Base-by-base conservation (phyloP, 1,140 invertebrate species). In the Trachymyrmex septentrionalis region DNA sequence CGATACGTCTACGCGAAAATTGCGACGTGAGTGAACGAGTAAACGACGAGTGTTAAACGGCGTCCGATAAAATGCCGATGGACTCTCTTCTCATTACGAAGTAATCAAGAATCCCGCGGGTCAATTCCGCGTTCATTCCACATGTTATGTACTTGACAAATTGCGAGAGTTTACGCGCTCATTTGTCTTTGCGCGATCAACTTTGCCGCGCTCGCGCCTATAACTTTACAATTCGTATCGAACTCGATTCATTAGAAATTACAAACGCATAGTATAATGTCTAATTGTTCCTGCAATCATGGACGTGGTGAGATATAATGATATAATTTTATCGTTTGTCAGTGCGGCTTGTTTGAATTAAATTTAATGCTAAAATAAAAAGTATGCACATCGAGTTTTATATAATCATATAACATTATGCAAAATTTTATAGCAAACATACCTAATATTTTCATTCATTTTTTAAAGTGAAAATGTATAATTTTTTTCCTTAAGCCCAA, bases 51-150 rank as follows among this genome's bases (percentile, higher is more conserved):
- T 12, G 55, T 84, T 48, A 61, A 84, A 30, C 69, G 57, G 38
- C 38, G 55, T n/a, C 55, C 27, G 80, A 71, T 75, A 61, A 75
- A 73, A 75, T 21, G 19, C 38, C 80, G 38, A 71, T 44, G 69
- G 80, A 75, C 50, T 34, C 80, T 73, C 80, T 75, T 14, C 53
- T 82, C 69, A 84, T 84, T 84, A 84, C 55, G 19, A 75, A 75
- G 80, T 84, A 73, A 75, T 75, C 69, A 38, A 38, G 38, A 63
- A 73, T 73, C 80, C 50, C 44, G 27, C 44, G 27, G 55, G 80
- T 75, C 80, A 84, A 84, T 84, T 61, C n/a, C n/a, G 69, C 80
- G 67, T 84, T 63, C 44, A 61, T 75, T 75, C 44, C 80, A 50
- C 69, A n/a, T n/a, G n/a, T 63, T 75, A 75, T 69, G 80, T 75